Percentiles rank a stretch among this genome's conserved stretches.
phyloP scores from a whole-genome alignment of 2,113 vertebrate genomes.

The Camelus dromedarius region DNA sequence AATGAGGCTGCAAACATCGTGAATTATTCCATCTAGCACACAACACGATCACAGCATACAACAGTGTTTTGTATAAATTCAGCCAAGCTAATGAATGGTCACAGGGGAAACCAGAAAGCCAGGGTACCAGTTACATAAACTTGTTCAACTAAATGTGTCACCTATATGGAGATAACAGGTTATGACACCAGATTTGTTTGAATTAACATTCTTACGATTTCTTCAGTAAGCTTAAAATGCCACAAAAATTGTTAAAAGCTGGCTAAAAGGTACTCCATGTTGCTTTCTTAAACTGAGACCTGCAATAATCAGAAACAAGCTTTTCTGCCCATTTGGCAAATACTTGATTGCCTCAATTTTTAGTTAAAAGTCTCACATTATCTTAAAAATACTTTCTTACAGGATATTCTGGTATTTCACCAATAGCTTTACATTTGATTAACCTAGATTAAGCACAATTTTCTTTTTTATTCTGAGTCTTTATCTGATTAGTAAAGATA shows the following conservation, averaged over 20 bases:
- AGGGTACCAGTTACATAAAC: background rate
- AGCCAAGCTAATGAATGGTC: background rate
- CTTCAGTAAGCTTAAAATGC: slow-evolving; percentile 1
- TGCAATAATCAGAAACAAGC: slow-evolving; percentile 9
- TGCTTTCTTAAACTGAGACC: background rate
- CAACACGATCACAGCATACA: background rate
- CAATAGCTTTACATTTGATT: slow-evolving; percentile 50
- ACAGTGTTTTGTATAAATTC: background rate
- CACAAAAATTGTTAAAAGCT: slow-evolving; percentile 15
- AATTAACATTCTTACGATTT: slow-evolving; percentile 32
- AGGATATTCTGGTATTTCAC: slow-evolving; percentile 41
- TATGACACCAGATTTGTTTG: background rate
- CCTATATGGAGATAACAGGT: background rate
- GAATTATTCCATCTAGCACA: background rate
- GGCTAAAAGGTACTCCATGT: background rate
- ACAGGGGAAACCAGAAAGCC: background rate
- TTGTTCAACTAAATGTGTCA: slow-evolving; percentile 7
- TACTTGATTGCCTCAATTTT: slow-evolving; percentile 27
- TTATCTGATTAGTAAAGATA: slow-evolving; percentile 23
- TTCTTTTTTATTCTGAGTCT: slow-evolving; percentile 9
- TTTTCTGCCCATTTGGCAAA: background rate
- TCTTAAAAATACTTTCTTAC: background rate
- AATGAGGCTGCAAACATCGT: background rate
- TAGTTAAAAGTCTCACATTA: background rate
- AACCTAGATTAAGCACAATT: slow-evolving; percentile 14